Percentiles rank a stretch among this genome's conserved stretches.
Conservation (phyloP, 2,113 vertebrate species). For the Oreamnos americanus region DNA sequence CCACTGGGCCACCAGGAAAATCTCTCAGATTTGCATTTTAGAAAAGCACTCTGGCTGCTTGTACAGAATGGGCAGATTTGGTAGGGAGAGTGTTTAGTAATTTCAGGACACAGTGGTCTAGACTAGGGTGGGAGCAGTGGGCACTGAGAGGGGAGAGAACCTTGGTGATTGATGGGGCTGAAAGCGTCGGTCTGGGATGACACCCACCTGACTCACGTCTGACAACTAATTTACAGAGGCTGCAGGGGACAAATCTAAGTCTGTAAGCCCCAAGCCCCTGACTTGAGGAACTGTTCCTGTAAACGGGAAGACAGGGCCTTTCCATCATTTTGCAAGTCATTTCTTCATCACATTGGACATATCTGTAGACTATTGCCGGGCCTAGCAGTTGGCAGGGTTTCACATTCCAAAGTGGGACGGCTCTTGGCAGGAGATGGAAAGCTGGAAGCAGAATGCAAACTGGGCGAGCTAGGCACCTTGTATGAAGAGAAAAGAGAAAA, state of each 20-base stretch:
- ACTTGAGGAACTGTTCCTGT: neutral
- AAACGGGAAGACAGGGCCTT: constrained; percentile 39
- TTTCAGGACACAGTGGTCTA: neutral
- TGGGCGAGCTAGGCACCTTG: constrained; percentile 32
- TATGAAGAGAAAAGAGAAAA: neutral
- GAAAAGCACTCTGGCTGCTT: neutral
- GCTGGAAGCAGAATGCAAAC: constrained; percentile 40
- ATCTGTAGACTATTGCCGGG: neutral
- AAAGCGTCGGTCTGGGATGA: neutral
- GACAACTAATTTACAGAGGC: neutral
- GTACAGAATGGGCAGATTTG: neutral
- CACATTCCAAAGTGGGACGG: constrained; percentile 41
- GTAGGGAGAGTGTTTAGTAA: neutral
- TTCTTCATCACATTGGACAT: constrained; percentile 28
- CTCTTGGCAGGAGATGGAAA: constrained; percentile 49
- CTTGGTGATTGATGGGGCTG: neutral
- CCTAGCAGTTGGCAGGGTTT: constrained; percentile 33
- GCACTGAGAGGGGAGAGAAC: neutral
- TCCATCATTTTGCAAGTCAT: constrained; percentile 37
- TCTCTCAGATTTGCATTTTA: neutral
- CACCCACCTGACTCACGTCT: neutral
- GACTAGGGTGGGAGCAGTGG: neutral
- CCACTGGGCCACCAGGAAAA: neutral
- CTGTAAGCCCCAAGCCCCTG: neutral
- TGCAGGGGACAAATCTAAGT: neutral